Evolutionary conservation across 1,140 invertebrate species (phyloP), one percentile per base, ranked within the genome.

Genomic region (Trachelipus rathkii): DNA sequence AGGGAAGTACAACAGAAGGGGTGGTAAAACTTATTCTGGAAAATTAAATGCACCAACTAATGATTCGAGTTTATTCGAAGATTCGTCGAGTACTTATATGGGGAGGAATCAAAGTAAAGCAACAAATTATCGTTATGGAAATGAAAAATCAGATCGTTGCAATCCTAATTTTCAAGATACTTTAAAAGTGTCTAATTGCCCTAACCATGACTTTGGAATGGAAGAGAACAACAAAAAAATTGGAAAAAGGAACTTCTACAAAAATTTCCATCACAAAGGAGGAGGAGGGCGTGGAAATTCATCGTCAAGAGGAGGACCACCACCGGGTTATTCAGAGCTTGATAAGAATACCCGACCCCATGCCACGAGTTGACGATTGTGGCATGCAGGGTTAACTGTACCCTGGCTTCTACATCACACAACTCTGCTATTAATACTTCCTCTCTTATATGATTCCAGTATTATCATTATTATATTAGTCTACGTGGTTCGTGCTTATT

Each of bases 281-380:
- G 50, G 50, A 8, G 50, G 46, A 50, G 46, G 50, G 8, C 11
- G 50, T 15, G 50, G 50, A 60, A 19, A 13, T 13, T 13, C 11
- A 19, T 60, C 50, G 11, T 60, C 50, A 13, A 60, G 19, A 19
- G 50, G 50, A 19, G 19, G 11, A 19, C 50, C 50, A 60, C 50
- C 50, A 2, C 50, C 50, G 11, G 50, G 50, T 8, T 60, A 15
- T 60, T 60, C 50, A 15, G 50, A 60, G 19, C 50, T 60, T 60
- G 50, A 60, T 2, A 60, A 19, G 50, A 60, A 60, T 19, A 19
- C 8, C 8, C 11, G 50, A 60, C 19, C 50, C 19, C 50, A 60
- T 60, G 50, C 50, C 50, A 60, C 50, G 50, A 60, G 50, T 60
- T 60, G 50, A 60, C 50, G 50, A 60, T 60, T 60, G 50, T 60